These are phyloP conservation scores for Melanaphis sacchari DNA, from an alignment of 1,140 invertebrate genomes.

Conservation along the genomic window DNA sequence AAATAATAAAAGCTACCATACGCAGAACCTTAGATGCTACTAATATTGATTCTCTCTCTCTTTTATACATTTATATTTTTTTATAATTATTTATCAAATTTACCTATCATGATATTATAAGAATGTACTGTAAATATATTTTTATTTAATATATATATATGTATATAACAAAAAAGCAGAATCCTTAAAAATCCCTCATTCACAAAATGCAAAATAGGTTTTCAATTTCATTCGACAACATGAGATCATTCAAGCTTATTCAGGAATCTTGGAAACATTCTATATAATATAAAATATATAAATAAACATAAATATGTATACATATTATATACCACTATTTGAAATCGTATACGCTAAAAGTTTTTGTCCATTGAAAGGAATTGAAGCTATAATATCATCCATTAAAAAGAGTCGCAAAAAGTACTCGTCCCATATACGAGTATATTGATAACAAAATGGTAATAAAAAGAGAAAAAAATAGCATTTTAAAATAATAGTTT, in stretches of 20 bases:
- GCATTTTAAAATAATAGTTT: background rate
- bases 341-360: slow-evolving; percentile 12
- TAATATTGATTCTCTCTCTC: background rate
- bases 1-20: background rate
- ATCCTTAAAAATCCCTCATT: background rate
- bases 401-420: background rate
- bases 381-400: slow-evolving; percentile 9
- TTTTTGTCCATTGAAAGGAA: slow-evolving; percentile 30
- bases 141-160: background rate
- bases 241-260: background rate
- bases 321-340: too few relatives aligned
- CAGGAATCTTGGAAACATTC: background rate
- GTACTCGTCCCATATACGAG: background rate
- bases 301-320: background rate
- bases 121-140: background rate
- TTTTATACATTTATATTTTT: background rate
- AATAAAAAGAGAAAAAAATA: background rate
- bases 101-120: background rate
- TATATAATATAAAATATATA: slow-evolving; percentile 16
- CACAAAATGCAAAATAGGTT: background rate
- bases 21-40: background rate
- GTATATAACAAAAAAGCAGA: background rate
- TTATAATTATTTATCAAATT: background rate
- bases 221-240: background rate
- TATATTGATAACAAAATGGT: background rate